Evolutionary conservation across 2,797 vertebrate species (phyloP), one percentile per base, ranked within the genome.

Genomic region (Astyanax mexicanus): DNA sequence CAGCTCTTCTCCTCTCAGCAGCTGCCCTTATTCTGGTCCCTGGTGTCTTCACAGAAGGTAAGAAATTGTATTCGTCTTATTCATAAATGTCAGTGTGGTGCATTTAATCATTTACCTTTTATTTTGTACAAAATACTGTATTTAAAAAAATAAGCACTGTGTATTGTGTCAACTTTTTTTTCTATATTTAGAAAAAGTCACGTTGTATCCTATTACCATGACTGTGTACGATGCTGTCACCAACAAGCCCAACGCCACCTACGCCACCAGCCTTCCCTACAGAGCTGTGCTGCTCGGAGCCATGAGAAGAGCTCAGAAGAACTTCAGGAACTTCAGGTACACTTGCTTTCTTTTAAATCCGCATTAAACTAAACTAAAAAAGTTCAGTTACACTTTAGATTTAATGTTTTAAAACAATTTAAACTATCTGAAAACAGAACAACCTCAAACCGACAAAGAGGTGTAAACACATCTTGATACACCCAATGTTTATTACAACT

Each of bases 271-370:
- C 0, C 57, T 82, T 35, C 69, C 0, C 3, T 5, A 32, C 44
- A 74, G 84, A 68, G 87, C 88, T 4, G 80, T 86, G 44, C 80
- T 90, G 0, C 21, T 89, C 12, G 88, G 89, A 0, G 89, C 68
- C 1, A 27, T 90, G 87, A 84, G 0, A 2, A 75, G 32, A 66
- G 62, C 44, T 29, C 84, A 89, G 49, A 73, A 23, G 54, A 5
- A 17, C 1, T 42, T 79, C 8, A 35, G 81, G 6, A n/a, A n/a
- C n/a, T 91, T 91, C 25, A 86, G 40, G 89, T 91, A 75, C 82
- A 82, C 69, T n/a, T 17, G 38, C 10, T n/a, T 27, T 61, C 13
- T 49, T 49, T 7, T n/a, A n/a, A n/a, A n/a, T n/a, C n/a, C n/a
- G n/a, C n/a, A n/a, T n/a, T n/a, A n/a, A n/a, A n/a, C n/a, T n/a